Conservation (phyloP, 2,888 invertebrate genomes). For the Pammene fasciana region DNA sequence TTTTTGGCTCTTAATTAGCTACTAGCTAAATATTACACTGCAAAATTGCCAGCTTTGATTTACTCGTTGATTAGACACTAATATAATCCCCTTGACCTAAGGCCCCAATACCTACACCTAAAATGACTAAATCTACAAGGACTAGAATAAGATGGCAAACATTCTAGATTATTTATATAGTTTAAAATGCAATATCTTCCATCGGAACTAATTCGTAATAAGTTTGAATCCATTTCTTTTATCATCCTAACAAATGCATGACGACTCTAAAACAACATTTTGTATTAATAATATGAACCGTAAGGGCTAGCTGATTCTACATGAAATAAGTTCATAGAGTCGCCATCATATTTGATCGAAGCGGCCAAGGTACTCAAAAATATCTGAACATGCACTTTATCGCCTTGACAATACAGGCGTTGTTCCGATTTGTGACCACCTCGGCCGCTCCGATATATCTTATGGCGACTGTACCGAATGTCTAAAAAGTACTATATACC, state of each 20-base stretch:
- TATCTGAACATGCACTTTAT: too few relatives aligned
- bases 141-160: conserved; percentile 37
- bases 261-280: too few relatives aligned
- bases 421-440: too few relatives aligned
- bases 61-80: neutral
- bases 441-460: too few relatives aligned
- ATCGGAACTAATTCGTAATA: neutral
- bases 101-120: conserved; percentile 13
- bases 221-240: too few relatives aligned
- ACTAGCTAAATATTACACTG: neutral
- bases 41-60: neutral
- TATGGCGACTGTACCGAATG: too few relatives aligned
- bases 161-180: neutral
- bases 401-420: too few relatives aligned
- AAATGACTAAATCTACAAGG: conserved; percentile 7
- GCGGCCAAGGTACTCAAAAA: too few relatives aligned
- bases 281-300: neutral
- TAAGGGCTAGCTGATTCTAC: conserved; percentile 21
- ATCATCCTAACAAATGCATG: too few relatives aligned
- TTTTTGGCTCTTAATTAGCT: neutral
- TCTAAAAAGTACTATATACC: neutral
- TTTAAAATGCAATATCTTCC: conserved; percentile 9
- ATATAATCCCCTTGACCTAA: conserved; percentile 10
- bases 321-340: too few relatives aligned
- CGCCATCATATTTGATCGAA: too few relatives aligned